Base-by-base conservation (phyloP, 1,140 invertebrate species). In the Drosophila virilis region DNA sequence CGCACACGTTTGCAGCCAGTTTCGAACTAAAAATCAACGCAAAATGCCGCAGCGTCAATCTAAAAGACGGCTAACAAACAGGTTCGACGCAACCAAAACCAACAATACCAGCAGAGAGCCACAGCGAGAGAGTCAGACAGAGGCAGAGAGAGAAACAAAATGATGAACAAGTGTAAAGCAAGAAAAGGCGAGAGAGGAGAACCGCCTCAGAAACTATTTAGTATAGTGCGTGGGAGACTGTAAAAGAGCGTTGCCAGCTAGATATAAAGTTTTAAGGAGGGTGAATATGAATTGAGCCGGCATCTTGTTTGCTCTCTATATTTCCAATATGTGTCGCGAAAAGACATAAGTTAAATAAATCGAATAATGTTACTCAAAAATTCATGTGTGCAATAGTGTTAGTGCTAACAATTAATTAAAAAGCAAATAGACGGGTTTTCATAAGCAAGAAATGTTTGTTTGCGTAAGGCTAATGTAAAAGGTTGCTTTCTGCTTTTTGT, bases 21-120 rank as follows among this genome's bases (percentile, higher is more conserved):
- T 89, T 67, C 52, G 55, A 74, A 82, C 86, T 80, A 69, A 88
- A 83, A 88, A 82, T 68, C 71, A 60, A 78, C 62, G 62, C 54
- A 70, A 81, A 81, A 62, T 54, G 50, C 58, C 72, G 62, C 48
- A 42, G 58, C 37, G 55, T 48, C 64, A 55, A 66, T 66, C 67
- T 45, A 72, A 72, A 80, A 80, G 57, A 57, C 77, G 67, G 50
- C 72, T 69, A 70, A 67, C 77, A 89, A 85, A 77, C 81, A 73
- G 80, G 84, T 89, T 88, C 77, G 70, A 88, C 64, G 73, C 77
- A 65, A 67, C 74, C 38, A 60, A 17, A 12, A 33, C 72, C 59
- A 67, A 50, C 61, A 66, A 77, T 15, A 22, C 10, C 33, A 60
- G 79, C 54, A 79, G 66, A 69, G 61, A 60, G 57, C 48, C 7